These are phyloP conservation scores for Peromyscus eremicus DNA, from an alignment of 2,797 vertebrate species.

Conservation along the genomic window DNA sequence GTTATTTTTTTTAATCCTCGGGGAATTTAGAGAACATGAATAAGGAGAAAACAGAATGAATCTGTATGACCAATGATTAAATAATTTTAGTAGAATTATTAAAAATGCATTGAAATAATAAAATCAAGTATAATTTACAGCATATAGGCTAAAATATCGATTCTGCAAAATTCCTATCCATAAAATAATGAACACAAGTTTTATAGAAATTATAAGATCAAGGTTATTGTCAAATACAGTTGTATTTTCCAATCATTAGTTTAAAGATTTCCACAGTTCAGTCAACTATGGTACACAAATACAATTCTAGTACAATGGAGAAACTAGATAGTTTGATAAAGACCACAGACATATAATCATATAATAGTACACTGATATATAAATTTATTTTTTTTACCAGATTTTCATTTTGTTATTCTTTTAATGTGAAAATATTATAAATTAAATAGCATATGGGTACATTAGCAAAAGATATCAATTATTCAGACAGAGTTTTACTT, in stretches of 20 bases:
- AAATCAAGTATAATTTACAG: slow-evolving; percentile 2
- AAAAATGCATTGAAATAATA: background rate
- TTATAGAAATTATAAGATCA: slow-evolving; percentile 21
- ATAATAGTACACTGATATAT: too few species aligned
- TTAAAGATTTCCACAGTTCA: background rate
- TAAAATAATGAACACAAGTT: background rate
- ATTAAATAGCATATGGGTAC: background rate
- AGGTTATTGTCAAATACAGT: background rate
- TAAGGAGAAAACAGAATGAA: background rate
- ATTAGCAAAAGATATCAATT: background rate
- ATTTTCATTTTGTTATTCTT: background rate
- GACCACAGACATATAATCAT: background rate
- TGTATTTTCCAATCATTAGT: background rate
- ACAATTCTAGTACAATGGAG: background rate
- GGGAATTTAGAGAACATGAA: background rate
- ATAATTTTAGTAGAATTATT: slow-evolving; percentile 13
- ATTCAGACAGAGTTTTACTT: background rate
- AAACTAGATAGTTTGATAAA: background rate
- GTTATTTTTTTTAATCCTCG: background rate
- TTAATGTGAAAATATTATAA: background rate
- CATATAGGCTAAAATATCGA: background rate
- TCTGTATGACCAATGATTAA: background rate
- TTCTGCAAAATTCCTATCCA: background rate
- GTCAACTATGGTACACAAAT: background rate
- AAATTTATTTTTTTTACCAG: background rate